These are phyloP conservation scores for Elgaria multicarinata DNA, from an alignment of 2,113 vertebrate species.

Conservation along the genomic window DNA sequence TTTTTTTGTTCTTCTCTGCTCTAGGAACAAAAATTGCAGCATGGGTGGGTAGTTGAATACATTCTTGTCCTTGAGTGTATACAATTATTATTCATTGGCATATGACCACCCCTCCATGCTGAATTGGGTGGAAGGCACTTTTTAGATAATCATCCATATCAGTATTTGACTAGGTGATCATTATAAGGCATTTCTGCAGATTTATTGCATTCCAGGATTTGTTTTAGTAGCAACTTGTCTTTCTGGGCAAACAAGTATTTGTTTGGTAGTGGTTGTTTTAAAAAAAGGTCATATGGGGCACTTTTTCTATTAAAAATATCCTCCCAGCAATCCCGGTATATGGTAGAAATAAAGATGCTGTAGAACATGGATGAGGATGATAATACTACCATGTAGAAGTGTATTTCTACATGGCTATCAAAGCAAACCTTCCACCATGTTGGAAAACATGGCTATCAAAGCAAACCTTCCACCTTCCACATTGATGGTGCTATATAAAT, in stretches of 20 bases:
- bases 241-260: background rate
- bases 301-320: background rate
- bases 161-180: constrained; percentile 15
- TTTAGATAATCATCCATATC: constrained; percentile 3
- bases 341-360: background rate
- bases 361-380: fast-evolving
- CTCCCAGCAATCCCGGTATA: fast-evolving
- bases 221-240: background rate
- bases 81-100: background rate
- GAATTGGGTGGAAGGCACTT: constrained; percentile 11
- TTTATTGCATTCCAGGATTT: background rate
- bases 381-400: background rate
- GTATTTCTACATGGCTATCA: fast-evolving
- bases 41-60: background rate
- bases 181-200: background rate
- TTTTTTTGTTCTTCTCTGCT: background rate
- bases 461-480: too few species aligned
- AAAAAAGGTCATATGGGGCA: background rate
- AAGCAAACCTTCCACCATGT: background rate
- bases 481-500: too few species aligned
- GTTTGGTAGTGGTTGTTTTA: too few species aligned
- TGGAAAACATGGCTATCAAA: too few species aligned
- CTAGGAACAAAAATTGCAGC: background rate
- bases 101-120: constrained; percentile 10
- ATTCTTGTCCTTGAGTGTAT: background rate